Evolutionary conservation across 2,888 invertebrate species (phyloP), one percentile per base, ranked within the genome.

Genomic region (Drosophila meridiana): DNA sequence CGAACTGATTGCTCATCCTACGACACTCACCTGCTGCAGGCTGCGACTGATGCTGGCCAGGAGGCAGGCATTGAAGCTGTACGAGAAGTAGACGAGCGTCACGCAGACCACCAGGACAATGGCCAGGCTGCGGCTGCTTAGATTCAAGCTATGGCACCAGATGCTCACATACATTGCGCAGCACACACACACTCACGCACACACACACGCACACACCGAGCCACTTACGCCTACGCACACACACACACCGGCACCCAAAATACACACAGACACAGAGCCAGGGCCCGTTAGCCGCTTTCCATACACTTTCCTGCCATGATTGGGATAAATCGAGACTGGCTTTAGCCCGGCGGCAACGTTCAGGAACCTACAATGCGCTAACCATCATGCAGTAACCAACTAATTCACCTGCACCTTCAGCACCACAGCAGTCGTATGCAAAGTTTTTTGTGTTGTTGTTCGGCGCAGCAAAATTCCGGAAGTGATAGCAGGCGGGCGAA

Each of bases 1-100:
- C 6, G 20, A 6, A n/a, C 7, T 6, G 55, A 28, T 8, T 9
- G 5, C n/a, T 4, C 1, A 30, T 14, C 8, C 1, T 5, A 8
- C 2, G 28, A 11, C 2, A 45, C 72, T 77, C 58, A 95, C 95
- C 93, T 93, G 94, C 89, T 94, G 94, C 75, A 95, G 90, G 56
- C 94, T 94, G 90, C 93, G 94, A 75, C 94, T 94, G 75, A 95
- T 93, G 85, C 94, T 94, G 58, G 94, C 93, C 64, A 95, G 93
- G 58, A 95, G 91, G 89, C 95, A 95, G 52, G 94, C 94, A 90
- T 95, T 95, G 87, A 94, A 95, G 55, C 94, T 94, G 83, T 95
- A 95, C n/a, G 94, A 94, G 74, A 95, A 93, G 86, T 95, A 95
- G 76, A 95, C 92, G 66, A 95, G 94, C 73, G 94, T 93, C 75